Evolutionary conservation across 2,888 invertebrate genomes (phyloP).

Genomic region (Drosophila phalerata): DNA sequence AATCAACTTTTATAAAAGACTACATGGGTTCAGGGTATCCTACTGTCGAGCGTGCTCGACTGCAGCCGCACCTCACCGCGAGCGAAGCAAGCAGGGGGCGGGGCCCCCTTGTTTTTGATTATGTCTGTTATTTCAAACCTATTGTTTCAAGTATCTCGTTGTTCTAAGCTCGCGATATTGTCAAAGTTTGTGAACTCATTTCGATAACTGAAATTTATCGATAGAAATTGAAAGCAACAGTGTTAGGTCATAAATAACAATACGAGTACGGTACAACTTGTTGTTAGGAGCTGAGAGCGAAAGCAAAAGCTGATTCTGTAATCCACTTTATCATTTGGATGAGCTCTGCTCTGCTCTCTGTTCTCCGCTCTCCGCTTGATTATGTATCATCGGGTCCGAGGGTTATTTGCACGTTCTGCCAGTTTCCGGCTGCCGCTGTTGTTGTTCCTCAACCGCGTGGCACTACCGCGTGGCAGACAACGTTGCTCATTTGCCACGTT

Average conservation of each 20-base stretch:
- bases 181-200: neutral
- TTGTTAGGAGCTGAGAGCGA: slow-evolving; percentile 7
- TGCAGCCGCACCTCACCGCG: no score
- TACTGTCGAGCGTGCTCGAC: no score
- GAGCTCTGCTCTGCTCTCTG: slow-evolving; percentile 22
- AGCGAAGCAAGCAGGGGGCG: no score
- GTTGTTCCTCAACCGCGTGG: slow-evolving; percentile 4
- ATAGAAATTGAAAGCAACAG: slow-evolving; percentile 37
- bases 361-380: slow-evolving; percentile 3
- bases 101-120: no score
- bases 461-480: slow-evolving; percentile 16
- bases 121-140: no score
- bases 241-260: slow-evolving; percentile 34
- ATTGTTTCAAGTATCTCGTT: neutral
- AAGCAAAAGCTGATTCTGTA: slow-evolving; percentile 27
- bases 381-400: slow-evolving; percentile 18
- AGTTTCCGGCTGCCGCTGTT: slow-evolving; percentile 40
- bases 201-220: slow-evolving; percentile 51
- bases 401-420: slow-evolving; percentile 55
- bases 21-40: no score
- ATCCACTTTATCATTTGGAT: slow-evolving; percentile 51
- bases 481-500: slow-evolving; percentile 60
- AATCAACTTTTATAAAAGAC: no score
- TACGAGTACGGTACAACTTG: slow-evolving; percentile 31
- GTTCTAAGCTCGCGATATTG: neutral